Evolutionary conservation across 2,888 invertebrate genomes (phyloP).

Genomic region (Luperina nickerlii): DNA sequence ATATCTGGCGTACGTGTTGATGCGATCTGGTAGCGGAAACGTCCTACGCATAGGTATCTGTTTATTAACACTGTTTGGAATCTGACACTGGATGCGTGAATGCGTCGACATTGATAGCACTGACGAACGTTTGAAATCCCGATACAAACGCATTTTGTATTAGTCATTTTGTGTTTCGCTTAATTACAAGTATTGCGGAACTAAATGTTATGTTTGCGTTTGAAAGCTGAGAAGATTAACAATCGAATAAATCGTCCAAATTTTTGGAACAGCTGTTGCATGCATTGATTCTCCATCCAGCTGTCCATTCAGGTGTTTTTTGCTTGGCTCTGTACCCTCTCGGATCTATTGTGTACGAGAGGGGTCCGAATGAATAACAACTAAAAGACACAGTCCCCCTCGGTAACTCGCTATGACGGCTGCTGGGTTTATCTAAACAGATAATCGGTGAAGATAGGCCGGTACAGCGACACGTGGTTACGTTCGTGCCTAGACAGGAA

Average conservation of each 20-base stretch:
- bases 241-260: constrained; percentile 32
- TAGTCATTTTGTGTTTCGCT: constrained; percentile 61
- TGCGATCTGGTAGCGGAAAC: constrained; percentile 74
- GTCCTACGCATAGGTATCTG: constrained; percentile 76
- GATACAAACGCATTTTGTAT: constrained; percentile 54
- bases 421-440: constrained; percentile 80
- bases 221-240: constrained; percentile 44
- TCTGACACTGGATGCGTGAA: constrained; percentile 70
- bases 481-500: constrained; percentile 51
- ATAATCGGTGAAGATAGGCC: constrained; percentile 78
- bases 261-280: constrained; percentile 64
- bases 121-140: constrained; percentile 61
- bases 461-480: constrained; percentile 64
- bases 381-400: constrained; percentile 76
- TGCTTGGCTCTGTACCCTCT: constrained; percentile 58
- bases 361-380: constrained; percentile 81
- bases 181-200: constrained; percentile 59
- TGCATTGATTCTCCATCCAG: constrained; percentile 40
- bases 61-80: constrained; percentile 73
- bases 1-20: constrained; percentile 72
- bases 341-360: constrained; percentile 66
- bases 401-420: constrained; percentile 70
- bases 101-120: constrained; percentile 66
- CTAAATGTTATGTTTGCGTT: constrained; percentile 58
- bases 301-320: constrained; percentile 61